Base-by-base conservation (phyloP, 2,797 vertebrate genomes). In the Schizopygopsis malacanthus region DNA sequence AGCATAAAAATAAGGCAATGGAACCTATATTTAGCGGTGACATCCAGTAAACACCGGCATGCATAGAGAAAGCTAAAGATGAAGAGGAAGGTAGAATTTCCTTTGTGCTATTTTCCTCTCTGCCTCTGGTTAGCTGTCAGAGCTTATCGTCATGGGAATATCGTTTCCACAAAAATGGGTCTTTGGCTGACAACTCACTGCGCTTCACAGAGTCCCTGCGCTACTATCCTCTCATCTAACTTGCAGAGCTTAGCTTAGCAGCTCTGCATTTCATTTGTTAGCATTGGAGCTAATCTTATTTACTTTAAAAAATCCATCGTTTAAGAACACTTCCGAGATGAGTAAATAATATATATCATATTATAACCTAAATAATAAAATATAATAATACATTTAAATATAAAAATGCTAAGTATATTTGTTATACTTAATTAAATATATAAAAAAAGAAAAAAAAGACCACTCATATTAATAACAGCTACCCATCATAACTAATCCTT, bases 71-170 rank as follows among this genome's bases (percentile, higher is more conserved):
- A 50, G 39, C 16, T 61, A 28, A 13, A 79, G 71, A 83, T 69
- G 43, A 71, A 81, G 76, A 63, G 47, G 45, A 69, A 86, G 75
- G 88, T 37, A 89, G 65, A 81, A 86, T 89, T 89, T 88, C 84
- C 87, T 81, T 89, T 90, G 87, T 86, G 90, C 52, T 87, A 84
- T 91, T 90, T 90, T 90, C 83, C 85, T 91, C 89, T 78, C 61
- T 41, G 91, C 92, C 91, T 93, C 85, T 75, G 91, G 90, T 91
- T 91, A 92, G 92, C 94, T 86, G 91, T 94, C 93, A 92, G 92
- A 8, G 88, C 59, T 86, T 88, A 78, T 88, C 83, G 77, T 88
- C 89, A 6, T 87, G 92, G 94, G 93, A 94, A 93, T 93, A 92
- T 90, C 90, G 89, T 91, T 86, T 86, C 82, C 87, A 87, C 91